Base-by-base conservation (phyloP, 1,140 invertebrate species). In the Heliconius melpomene region DNA sequence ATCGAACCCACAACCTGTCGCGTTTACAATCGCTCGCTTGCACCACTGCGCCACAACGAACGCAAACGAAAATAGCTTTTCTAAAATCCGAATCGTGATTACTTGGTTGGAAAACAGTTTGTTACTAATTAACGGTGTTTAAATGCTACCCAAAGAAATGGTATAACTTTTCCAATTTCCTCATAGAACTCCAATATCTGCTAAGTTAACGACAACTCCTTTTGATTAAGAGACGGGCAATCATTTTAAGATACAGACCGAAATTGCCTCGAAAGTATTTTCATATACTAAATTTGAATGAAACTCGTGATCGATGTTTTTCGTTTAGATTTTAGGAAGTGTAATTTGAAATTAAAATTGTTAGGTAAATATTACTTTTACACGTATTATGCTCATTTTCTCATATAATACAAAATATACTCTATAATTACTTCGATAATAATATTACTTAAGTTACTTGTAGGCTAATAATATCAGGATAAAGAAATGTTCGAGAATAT, bases 151-250 rank as follows among this genome's bases (percentile, higher is more conserved):
- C 20, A 60, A 75, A 66, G 29, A 66, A 66, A 23, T 66, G 16
- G 5, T 32, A 54, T 23, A 75, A 75, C 74, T 75, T 75, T 75
- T 66, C 54, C 26, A 75, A 75, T 75, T 66, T 75, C 54, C 74
- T 66, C 13, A 66, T 66, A 29, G 26, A 16, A 29, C 60, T 66
- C 60, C 60, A 66, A 66, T 29, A 66, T 66, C 60, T 29, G 11
- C 60, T 6, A 29, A 66, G 23, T 29, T 66, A 60, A 9, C 60
- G 23, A 66, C 54, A 57, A 23, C 54, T 57, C 60, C 26, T 2
- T 66, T 66, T 66, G 23, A 29, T 66, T 66, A 29, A 66, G 11
- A 66, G 29, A 26, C 60, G 60, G 3, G 60, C 60, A 66, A 66
- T 29, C 60, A 29, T 66, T 5, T 29, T 11, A 66, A 57, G 54